Base-by-base conservation (phyloP, 2,888 invertebrate species). In the Pocota personata region DNA sequence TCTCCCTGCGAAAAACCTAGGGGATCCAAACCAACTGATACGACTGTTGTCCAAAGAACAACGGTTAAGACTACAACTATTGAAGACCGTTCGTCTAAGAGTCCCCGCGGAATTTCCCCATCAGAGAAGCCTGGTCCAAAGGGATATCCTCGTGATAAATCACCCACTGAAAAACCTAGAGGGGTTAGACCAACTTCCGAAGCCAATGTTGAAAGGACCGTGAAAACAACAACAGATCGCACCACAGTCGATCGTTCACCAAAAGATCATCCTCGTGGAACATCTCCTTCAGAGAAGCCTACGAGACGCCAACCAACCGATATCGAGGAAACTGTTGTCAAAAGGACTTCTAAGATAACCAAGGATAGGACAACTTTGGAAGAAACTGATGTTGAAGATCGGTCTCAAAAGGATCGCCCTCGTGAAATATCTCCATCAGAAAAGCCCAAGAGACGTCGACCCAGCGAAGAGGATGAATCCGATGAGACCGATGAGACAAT, bases 1-100 rank as follows among this genome's bases (percentile, higher is more conserved):
- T 82, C 82, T 40, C 82, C 80, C n/a, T 43, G 19, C 6, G 76
- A 75, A 40, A 73, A 80, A 4, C 58, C 50, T 10, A 60, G 48
- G 0, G 46, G 46, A 30, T 10, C 8, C 12, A 19, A n/a, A 21
- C 58, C 52, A 16, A 40, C 6, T 14, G 32, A 50, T 5, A 46
- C 77, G 6, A 79, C 19, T 5, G 10, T 30, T 32, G 55, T 60
- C 6, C 55, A 66, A 32, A 79, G 32, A 37, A 77, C 57, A 0
- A 16, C n/a, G n/a, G n/a, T 21, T 0, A 71, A 71, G 35, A 58
- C 58, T 3, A 58, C 21, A 6, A 40, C 27, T 8, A 19, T 27
- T 16, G 67, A 67, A 27, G 27, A 24, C 4, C 24, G 46, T 10
- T 66, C 21, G 0, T 14, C 43, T 1, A 46, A 46, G 8, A 8